Percentiles rank a stretch among this genome's conserved stretches.
Evolutionary conservation across 2,888 invertebrate species (phyloP).

Genomic region (Mycalesis mineus): DNA sequence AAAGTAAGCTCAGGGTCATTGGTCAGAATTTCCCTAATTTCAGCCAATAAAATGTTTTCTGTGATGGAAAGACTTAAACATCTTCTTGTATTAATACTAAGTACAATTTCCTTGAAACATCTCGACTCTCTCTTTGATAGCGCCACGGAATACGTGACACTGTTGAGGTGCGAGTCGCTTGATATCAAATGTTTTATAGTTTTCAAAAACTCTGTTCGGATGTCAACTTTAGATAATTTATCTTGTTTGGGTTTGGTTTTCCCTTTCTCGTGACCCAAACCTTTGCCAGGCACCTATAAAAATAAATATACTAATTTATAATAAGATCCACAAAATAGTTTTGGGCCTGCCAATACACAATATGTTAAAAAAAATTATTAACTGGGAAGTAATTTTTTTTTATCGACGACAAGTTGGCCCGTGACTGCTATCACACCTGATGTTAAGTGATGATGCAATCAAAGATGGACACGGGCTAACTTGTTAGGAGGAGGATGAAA

Average conservation of each 20-base stretch:
- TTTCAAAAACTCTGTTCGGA: background rate
- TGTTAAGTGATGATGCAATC: too few species aligned
- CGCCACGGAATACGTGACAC: background rate
- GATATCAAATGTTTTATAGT: slow-evolving; percentile 1
- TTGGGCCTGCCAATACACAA: too few species aligned
- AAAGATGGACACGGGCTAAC: too few species aligned
- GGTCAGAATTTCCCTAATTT: background rate
- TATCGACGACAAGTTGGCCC: too few species aligned
- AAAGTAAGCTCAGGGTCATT: background rate
- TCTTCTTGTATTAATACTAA: background rate
- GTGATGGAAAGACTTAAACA: background rate
- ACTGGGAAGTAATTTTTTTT: too few species aligned
- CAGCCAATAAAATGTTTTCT: background rate
- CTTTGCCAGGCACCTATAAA: slow-evolving; percentile 8
- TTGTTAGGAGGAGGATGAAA: too few species aligned
- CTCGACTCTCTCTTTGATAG: background rate
- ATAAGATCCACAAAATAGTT: too few species aligned
- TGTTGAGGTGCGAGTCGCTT: background rate
- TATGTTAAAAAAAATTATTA: too few species aligned
- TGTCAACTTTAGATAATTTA: background rate
- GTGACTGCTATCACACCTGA: too few species aligned
- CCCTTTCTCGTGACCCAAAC: slow-evolving; percentile 6
- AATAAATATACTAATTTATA: background rate
- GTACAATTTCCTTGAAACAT: background rate
- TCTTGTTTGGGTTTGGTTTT: background rate